phyloP scores from a whole-genome alignment of 2,888 invertebrate species.

The Alviniconcha strummeri region DNA sequence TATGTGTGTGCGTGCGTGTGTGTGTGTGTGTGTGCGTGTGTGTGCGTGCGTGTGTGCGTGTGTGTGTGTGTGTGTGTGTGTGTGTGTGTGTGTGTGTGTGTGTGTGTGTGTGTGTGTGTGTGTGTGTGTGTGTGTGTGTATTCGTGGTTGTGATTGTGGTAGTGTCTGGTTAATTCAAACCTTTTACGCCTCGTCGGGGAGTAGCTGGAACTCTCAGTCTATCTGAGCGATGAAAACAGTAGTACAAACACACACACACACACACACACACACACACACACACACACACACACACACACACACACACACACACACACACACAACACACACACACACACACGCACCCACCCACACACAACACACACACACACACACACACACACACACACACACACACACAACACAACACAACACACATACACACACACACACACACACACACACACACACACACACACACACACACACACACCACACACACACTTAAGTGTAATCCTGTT shows the following conservation, averaged over 20 bases:
- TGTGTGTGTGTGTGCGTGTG: neutral
- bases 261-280: constrained; percentile 11
- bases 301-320: constrained; percentile 3
- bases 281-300: constrained; percentile 19
- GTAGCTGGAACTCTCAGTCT: no score
- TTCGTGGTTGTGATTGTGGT: neutral
- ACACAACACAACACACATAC: neutral
- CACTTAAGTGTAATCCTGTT: neutral
- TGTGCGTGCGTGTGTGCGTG: neutral
- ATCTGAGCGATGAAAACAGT: neutral
- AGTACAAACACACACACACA: neutral
- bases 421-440: constrained; percentile 2
- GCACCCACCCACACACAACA: neutral
- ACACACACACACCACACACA: neutral
- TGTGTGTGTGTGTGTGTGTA: neutral
- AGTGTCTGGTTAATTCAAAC: neutral
- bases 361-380: neutral
- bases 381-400: constrained; percentile 12
- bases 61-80: constrained; percentile 8
- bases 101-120: constrained; percentile 11
- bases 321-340: neutral
- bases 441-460: constrained; percentile 14
- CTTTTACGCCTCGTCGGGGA: no score
- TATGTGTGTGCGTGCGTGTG: neutral
- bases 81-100: constrained; percentile 4